Conservation (phyloP, 2,797 vertebrate genomes). For the Betta splendens region DNA sequence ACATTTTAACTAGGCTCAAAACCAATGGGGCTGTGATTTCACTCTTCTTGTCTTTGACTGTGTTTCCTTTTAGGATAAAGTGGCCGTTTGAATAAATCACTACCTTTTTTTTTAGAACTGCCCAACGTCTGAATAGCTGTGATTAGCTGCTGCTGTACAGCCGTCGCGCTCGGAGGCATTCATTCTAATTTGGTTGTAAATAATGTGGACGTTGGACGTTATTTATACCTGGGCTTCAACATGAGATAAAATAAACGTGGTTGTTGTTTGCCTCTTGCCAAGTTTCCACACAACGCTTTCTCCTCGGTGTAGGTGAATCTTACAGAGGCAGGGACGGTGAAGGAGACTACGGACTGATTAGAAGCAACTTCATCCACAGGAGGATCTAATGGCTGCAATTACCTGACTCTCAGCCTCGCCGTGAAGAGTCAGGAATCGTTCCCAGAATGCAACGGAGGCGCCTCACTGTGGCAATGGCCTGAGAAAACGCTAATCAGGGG, state of each 20-base stretch:
- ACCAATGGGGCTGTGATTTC: too few relatives aligned
- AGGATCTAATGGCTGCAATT: conserved; percentile 33
- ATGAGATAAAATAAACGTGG: too few relatives aligned
- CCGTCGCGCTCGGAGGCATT: conserved; percentile 1
- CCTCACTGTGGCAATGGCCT: background rate
- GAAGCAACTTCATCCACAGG: conserved; percentile 15
- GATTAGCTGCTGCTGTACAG: background rate
- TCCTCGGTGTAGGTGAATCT: too few relatives aligned
- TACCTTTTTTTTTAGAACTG: too few relatives aligned
- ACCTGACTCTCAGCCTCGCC: conserved; percentile 11
- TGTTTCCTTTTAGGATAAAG: too few relatives aligned
- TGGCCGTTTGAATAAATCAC: too few relatives aligned
- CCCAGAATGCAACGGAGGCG: conserved; percentile 2
- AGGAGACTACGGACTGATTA: too few relatives aligned
- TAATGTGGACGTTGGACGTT: conserved; percentile 26
- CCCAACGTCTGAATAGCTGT: background rate
- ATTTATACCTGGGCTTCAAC: too few relatives aligned
- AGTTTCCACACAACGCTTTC: background rate
- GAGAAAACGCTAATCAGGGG: background rate
- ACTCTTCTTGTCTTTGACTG: too few relatives aligned
- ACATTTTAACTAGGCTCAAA: too few relatives aligned
- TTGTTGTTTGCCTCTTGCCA: too few relatives aligned
- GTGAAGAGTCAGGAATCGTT: conserved; percentile 17
- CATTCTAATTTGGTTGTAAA: conserved; percentile 38
- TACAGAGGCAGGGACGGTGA: too few relatives aligned